These are phyloP conservation scores for Drosophila monieri DNA, from an alignment of 2,888 invertebrate genomes.

Conservation along the genomic window DNA sequence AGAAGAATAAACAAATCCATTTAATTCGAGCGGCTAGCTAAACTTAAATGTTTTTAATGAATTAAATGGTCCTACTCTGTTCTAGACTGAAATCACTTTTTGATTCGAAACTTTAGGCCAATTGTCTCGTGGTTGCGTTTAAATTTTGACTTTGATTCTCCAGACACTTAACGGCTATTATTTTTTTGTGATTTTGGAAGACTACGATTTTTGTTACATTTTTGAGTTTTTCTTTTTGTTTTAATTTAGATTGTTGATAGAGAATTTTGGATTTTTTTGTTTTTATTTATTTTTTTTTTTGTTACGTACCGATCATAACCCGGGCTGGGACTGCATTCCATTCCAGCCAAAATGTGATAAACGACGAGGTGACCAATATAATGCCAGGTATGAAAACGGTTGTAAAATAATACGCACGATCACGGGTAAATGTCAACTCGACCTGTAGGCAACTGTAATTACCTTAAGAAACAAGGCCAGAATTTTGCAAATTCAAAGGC, in stretches of 20 bases:
- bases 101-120: constrained; percentile 19
- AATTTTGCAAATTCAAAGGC: constrained; percentile 47
- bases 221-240: constrained; percentile 23
- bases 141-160: constrained; percentile 34
- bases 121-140: constrained; percentile 43
- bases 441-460: constrained; percentile 98
- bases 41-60: constrained; percentile 23
- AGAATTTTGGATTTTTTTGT: constrained; percentile 8
- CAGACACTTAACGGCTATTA: constrained; percentile 14
- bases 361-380: constrained; percentile 97
- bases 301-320: constrained; percentile 95
- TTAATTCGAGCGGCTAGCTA: constrained; percentile 42
- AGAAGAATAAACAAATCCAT: constrained; percentile 21
- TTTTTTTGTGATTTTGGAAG: constrained; percentile 44
- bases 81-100: constrained; percentile 9
- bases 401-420: constrained; percentile 98
- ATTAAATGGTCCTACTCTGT: constrained; percentile 33
- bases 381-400: constrained; percentile 98
- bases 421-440: constrained; percentile 96
- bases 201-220: constrained; percentile 33
- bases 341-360: constrained; percentile 98
- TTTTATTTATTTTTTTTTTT: constrained; percentile 46
- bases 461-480: constrained; percentile 86
- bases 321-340: constrained; percentile 98
- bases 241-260: constrained; percentile 1